A percentile compares a stretch with the other conserved stretches of the same genome.
Conservation (phyloP, 1,140 invertebrate genomes). For the Drosophila santomea region DNA sequence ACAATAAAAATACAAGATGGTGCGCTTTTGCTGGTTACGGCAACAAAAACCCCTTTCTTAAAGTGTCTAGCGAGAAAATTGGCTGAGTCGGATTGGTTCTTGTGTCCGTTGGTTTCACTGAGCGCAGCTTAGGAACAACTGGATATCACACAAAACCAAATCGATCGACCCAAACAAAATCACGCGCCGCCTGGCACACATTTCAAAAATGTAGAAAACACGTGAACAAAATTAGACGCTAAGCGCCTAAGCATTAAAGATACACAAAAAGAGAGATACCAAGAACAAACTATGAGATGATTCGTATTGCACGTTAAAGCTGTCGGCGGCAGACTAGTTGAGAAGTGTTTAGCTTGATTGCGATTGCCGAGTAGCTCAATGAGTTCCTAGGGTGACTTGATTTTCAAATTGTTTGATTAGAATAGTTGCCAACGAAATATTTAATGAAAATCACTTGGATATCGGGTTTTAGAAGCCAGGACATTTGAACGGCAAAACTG, state of each 20-base stretch:
- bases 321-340: slow-evolving; percentile 40
- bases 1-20: slow-evolving; percentile 59
- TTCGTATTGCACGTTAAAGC: slow-evolving; percentile 73
- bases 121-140: slow-evolving; percentile 60
- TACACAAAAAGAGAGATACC: slow-evolving; percentile 36
- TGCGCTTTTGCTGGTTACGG: slow-evolving; percentile 38
- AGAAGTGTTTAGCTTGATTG: slow-evolving; percentile 1
- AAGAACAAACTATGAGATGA: slow-evolving; percentile 69
- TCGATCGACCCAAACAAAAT: not conserved
- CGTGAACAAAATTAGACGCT: slow-evolving; percentile 70
- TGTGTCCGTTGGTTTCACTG: not conserved
- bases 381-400: slow-evolving; percentile 3
- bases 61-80: slow-evolving; percentile 28
- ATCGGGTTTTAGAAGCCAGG: not conserved
- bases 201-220: slow-evolving; percentile 76
- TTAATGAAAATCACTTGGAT: too few relatives aligned
- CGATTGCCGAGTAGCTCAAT: slow-evolving; percentile 13
- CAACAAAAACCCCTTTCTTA: slow-evolving; percentile 9
- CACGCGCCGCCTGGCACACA: slow-evolving; percentile 54
- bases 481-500: not conserved
- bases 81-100: not conserved
- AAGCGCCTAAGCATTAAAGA: slow-evolving; percentile 58
- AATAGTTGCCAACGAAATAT: too few relatives aligned
- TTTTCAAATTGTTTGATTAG: not conserved
- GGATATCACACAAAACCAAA: not conserved